These are phyloP conservation scores for Tillus elongatus DNA, from an alignment of 2,888 invertebrate genomes.

Conservation along the genomic window DNA sequence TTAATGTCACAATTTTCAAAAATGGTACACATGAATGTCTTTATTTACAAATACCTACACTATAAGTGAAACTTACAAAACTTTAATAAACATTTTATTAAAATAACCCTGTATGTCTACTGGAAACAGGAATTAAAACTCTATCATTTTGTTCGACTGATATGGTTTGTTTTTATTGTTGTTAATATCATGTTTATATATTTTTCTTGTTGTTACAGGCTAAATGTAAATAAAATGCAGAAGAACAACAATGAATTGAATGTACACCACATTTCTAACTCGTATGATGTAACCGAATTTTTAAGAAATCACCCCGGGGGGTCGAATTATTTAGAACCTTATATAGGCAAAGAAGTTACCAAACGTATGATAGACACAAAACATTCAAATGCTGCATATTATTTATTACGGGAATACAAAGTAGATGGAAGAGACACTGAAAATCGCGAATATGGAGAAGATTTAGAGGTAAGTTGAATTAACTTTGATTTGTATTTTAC, in stretches of 20 bases:
- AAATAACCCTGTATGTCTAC: too few species aligned
- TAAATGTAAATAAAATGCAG: constrained; percentile 18
- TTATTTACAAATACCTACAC: too few species aligned
- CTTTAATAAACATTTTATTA: too few species aligned
- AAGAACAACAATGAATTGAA: constrained; percentile 32
- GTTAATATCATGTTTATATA: too few species aligned
- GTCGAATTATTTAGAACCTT: constrained; percentile 52
- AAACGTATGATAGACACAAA: constrained; percentile 48
- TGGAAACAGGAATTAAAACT: too few species aligned
- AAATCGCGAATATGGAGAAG: constrained; percentile 28
- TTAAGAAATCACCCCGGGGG: constrained; percentile 69
- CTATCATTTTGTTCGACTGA: too few species aligned
- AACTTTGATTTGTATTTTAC: too few species aligned
- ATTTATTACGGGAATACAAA: constrained; percentile 54
- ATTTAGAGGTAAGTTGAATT: constrained; percentile 43
- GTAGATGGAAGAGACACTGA: constrained; percentile 37
- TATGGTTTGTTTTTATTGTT: too few species aligned
- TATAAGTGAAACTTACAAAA: too few species aligned
- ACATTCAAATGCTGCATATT: constrained; percentile 57
- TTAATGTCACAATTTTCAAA: too few species aligned
- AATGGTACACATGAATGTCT: too few species aligned
- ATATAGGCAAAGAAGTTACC: constrained; percentile 47
- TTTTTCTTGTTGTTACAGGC: too few species aligned
- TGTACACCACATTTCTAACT: constrained; percentile 40
- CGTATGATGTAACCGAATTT: constrained; percentile 58